These are phyloP conservation scores for Lampropteryx suffumata DNA, from an alignment of 2,888 invertebrate genomes.

Conservation along the genomic window DNA sequence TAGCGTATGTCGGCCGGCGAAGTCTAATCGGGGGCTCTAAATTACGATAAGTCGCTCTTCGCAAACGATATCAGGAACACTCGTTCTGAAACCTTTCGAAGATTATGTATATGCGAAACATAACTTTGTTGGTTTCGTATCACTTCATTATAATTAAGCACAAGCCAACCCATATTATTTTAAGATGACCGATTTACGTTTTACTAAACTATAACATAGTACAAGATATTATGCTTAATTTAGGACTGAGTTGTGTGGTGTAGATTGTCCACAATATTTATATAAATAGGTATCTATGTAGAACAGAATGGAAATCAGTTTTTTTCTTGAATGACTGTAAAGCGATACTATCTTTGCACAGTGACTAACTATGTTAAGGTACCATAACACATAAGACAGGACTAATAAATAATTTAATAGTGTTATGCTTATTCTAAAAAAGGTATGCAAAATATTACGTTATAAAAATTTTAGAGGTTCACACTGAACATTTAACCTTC, in stretches of 20 bases:
- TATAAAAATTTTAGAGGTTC: neutral
- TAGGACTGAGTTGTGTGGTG: too few relatives aligned
- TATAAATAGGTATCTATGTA: too few relatives aligned
- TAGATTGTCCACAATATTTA: too few relatives aligned
- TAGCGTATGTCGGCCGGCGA: constrained; percentile 72
- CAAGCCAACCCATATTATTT: constrained; percentile 17
- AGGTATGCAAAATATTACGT: neutral
- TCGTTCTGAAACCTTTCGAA: constrained; percentile 69
- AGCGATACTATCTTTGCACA: too few relatives aligned
- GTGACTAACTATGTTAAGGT: too few relatives aligned
- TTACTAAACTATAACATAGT: too few relatives aligned
- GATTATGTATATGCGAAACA: constrained; percentile 65
- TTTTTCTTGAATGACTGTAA: neutral
- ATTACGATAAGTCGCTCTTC: constrained; percentile 78
- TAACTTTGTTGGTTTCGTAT: constrained; percentile 63
- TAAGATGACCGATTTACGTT: constrained; percentile 8
- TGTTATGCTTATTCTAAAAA: too few relatives aligned
- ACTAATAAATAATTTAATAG: too few relatives aligned
- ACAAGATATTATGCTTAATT: too few relatives aligned
- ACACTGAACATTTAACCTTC: constrained; percentile 44
- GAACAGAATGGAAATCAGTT: neutral
- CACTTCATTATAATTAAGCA: constrained; percentile 45
- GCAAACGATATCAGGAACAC: constrained; percentile 72
- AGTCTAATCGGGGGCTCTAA: constrained; percentile 79
- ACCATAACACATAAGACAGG: too few relatives aligned